Percentiles rank a stretch among this genome's conserved stretches.
phyloP scores from a whole-genome alignment of 2,797 vertebrate species.

The Anableps anableps region DNA sequence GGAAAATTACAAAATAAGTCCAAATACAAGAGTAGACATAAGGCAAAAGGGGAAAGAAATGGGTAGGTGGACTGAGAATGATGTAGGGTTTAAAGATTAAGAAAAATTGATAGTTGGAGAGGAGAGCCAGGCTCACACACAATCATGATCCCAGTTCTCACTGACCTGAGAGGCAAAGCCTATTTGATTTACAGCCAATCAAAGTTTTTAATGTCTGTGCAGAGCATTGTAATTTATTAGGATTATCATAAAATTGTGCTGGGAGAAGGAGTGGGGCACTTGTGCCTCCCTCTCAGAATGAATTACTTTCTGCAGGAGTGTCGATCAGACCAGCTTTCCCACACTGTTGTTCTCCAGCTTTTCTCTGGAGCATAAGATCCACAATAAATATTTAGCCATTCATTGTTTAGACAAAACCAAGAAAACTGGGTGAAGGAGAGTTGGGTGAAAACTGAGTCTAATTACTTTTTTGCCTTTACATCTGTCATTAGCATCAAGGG shows the following conservation, averaged over 20 bases:
- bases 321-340: slow-evolving; percentile 59
- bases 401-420: slow-evolving; percentile 45
- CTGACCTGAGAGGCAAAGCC: slow-evolving; percentile 71
- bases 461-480: slow-evolving; percentile 33
- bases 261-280: slow-evolving; percentile 66
- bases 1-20: slow-evolving; percentile 53
- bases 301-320: slow-evolving; percentile 66
- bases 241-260: slow-evolving; percentile 81
- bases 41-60: slow-evolving; percentile 36
- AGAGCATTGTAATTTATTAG: slow-evolving; percentile 81
- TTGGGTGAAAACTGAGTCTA: slow-evolving; percentile 41
- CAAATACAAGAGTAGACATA: slow-evolving; percentile 38
- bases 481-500: slow-evolving; percentile 18
- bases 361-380: slow-evolving; percentile 44
- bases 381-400: slow-evolving; percentile 71
- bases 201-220: slow-evolving; percentile 77
- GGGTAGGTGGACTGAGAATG: slow-evolving; percentile 41
- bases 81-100: slow-evolving; percentile 51
- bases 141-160: slow-evolving; percentile 30
- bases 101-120: slow-evolving; percentile 54
- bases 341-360: slow-evolving; percentile 46
- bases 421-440: slow-evolving; percentile 55
- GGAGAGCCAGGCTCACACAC: slow-evolving; percentile 20
- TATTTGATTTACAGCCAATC: slow-evolving; percentile 83
- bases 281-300: slow-evolving; percentile 70